phyloP scores from a whole-genome alignment of 1,140 invertebrate species.

The Laodelphax striatellus region DNA sequence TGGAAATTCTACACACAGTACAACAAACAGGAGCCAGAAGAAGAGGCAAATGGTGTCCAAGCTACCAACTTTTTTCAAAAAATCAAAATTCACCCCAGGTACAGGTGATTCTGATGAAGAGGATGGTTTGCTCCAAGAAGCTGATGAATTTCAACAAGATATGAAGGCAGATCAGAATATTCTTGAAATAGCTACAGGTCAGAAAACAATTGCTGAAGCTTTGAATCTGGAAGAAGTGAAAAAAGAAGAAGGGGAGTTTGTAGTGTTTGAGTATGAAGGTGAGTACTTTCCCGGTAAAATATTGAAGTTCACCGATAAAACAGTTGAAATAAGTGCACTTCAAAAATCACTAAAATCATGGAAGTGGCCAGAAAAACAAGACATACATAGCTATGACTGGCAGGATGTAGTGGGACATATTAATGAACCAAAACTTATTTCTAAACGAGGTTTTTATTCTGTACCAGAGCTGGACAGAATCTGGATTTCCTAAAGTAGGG shows the following conservation, averaged over 20 bases:
- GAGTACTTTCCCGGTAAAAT: neutral
- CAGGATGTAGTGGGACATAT: neutral
- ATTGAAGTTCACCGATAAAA: neutral
- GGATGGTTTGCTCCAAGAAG: too few species aligned
- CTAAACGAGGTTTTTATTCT: neutral
- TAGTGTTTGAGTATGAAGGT: neutral
- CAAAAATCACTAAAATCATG: neutral
- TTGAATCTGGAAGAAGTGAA: neutral
- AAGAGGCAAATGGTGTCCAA: too few species aligned
- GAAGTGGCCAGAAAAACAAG: neutral
- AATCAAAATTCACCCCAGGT: too few species aligned
- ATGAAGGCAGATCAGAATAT: too few species aligned
- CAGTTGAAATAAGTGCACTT: neutral
- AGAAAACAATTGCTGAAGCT: too few species aligned
- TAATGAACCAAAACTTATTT: neutral
- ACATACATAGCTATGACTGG: neutral
- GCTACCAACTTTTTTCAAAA: too few species aligned
- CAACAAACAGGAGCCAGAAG: too few species aligned
- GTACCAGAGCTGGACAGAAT: neutral
- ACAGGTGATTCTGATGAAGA: too few species aligned
- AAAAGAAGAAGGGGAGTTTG: neutral
- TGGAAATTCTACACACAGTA: too few species aligned
- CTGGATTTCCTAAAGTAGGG: too few species aligned
- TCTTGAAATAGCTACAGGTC: too few species aligned
- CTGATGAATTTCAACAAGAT: too few species aligned